Base-by-base conservation (phyloP, 1,140 invertebrate genomes). In the Dysdera silvatica region DNA sequence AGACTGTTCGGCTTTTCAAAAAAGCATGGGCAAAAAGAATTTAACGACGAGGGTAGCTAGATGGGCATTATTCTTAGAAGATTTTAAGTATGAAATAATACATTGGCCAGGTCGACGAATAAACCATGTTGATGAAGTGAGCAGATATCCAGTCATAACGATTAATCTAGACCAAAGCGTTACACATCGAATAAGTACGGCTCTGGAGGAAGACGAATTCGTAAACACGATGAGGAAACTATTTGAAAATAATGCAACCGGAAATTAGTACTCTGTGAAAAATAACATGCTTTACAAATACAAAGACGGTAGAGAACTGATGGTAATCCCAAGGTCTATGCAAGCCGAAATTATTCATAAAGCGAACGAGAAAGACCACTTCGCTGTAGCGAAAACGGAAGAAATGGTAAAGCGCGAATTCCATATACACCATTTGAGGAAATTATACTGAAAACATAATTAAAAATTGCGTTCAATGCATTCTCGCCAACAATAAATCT, bases 91-190 rank as follows among this genome's bases (percentile, higher is more conserved):
- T 16, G n/a, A n/a, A 4, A 55, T 67, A 3, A 31, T 28, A 4
- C 47, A 35, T 29, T 31, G 47, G 29, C 23, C 60, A 6, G 33
- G 33, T 8, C 16, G 31, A 6, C 28, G 40, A 12, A 66, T 56
- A 29, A 47, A 12, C 20, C 47, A 61, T 31, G 49, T 57, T 7
- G 52, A 63, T 16, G 32, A 40, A n/a, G 31, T 67, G 1, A 63
- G 47, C 23, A 28, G 51, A n/a, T 47, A 49, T 18, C 33, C 56
- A 4, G 40, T 48, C 3, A 28, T 5, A 8, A 14, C 24, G 45
- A n/a, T 41, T 14, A 41, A 20, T 41, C 12, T 12, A 4, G n/a
- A 6, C 53, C 35, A 1, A 24, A 53, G 24, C 7, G 3, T 12
- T 12, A 61, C 32, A 31, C 24, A 1, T 53, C 18, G 0, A 24